Conservation (phyloP, 37 sponge, comb jelly and placozoan species). For the Cladorhizidae sp. region DNA sequence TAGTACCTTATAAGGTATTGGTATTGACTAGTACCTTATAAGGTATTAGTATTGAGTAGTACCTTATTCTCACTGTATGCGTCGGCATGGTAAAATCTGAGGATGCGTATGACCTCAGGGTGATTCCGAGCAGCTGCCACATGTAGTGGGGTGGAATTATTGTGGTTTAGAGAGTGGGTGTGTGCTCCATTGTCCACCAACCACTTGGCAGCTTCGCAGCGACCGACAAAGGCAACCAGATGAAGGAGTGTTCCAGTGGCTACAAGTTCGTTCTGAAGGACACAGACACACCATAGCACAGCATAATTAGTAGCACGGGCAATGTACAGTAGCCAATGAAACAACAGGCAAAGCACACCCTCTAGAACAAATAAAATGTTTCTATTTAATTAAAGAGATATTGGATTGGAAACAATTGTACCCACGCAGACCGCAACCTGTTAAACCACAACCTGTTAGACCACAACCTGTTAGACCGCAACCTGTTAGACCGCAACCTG, state of each 20-base stretch:
- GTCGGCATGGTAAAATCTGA: conserved; percentile 72
- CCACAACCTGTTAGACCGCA: no score
- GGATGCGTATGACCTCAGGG: conserved; percentile 34
- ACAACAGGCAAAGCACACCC: no score
- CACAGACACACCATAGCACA: background rate
- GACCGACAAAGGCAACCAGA: conserved; percentile 64
- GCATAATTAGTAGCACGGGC: no score
- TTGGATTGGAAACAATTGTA: no score
- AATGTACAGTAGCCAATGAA: no score
- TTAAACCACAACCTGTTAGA: no score
- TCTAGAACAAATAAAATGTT: no score
- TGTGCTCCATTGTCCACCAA: conserved; percentile 56
- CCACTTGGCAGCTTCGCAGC: conserved; percentile 61
- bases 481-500: no score
- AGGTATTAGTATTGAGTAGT: background rate
- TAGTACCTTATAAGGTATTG: no score
- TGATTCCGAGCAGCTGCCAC: conserved; percentile 47
- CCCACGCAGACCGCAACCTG: no score
- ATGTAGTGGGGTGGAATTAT: conserved; percentile 72
- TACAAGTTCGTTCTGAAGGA: conserved; percentile 35
- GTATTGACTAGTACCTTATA: background rate
- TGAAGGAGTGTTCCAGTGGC: conserved; percentile 58
- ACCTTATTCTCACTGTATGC: conserved; percentile 65
- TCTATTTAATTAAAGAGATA: no score
- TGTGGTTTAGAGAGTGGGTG: conserved; percentile 15